Percentiles rank a stretch among this genome's conserved stretches.
These are phyloP conservation scores for Clitarchus hookeri DNA, from an alignment of 2,888 invertebrate genomes.

Conservation along the genomic window DNA sequence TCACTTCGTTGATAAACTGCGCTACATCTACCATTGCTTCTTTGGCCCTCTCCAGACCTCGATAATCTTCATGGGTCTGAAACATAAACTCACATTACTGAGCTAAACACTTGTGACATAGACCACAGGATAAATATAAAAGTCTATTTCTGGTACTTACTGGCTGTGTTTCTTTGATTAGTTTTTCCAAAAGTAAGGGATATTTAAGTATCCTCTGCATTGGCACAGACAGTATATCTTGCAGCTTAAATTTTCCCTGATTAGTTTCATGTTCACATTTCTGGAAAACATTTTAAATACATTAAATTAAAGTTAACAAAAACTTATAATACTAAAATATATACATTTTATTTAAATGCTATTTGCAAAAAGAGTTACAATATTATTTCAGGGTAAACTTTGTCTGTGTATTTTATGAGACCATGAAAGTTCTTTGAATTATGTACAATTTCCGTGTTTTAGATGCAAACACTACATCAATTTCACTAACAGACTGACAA, in stretches of 20 bases:
- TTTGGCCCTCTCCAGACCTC: conserved; percentile 81
- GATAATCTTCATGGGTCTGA: conserved; percentile 83
- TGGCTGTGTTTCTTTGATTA: conserved; percentile 83
- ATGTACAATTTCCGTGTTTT: too few relatives aligned
- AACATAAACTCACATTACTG: conserved; percentile 39
- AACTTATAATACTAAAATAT: too few relatives aligned
- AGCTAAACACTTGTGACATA: background rate
- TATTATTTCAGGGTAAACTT: too few relatives aligned
- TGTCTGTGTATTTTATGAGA: too few relatives aligned
- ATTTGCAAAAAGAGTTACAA: too few relatives aligned
- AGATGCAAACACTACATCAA: too few relatives aligned
- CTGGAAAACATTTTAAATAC: conserved; percentile 57
- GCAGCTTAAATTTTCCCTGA: conserved; percentile 90
- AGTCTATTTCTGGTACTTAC: conserved; percentile 57
- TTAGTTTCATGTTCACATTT: conserved; percentile 93
- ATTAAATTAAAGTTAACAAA: too few relatives aligned
- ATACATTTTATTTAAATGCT: too few relatives aligned
- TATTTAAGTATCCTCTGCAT: conserved; percentile 99
- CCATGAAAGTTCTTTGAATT: too few relatives aligned
- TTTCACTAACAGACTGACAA: too few relatives aligned
- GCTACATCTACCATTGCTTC: conserved; percentile 97
- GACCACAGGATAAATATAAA: too few relatives aligned
- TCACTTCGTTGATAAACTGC: conserved; percentile 97
- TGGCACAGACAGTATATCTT: conserved; percentile 95
- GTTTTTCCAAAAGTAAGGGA: conserved; percentile 88